Conservation (phyloP, 2,888 invertebrate genomes). For the Drosophila parthenogenetica region DNA sequence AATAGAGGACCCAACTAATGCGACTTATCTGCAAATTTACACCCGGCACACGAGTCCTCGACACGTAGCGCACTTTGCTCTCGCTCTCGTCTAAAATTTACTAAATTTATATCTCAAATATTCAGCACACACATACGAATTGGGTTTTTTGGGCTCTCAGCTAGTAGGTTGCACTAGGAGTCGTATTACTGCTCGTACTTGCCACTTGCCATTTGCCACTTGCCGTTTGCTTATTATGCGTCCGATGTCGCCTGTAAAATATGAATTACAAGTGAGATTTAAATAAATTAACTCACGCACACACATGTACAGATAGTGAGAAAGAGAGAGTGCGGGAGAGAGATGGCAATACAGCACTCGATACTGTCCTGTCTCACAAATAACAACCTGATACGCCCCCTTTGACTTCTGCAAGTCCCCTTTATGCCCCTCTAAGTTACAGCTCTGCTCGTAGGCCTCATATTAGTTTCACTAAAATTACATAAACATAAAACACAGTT, state of each 20-base stretch:
- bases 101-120: conserved; percentile 73
- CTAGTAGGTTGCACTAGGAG: conserved; percentile 13
- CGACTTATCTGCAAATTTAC: conserved; percentile 78
- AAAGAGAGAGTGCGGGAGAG: conserved; percentile 10
- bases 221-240: conserved; percentile 70
- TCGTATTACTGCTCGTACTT: conserved; percentile 16
- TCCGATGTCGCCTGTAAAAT: conserved; percentile 62
- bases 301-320: conserved; percentile 20
- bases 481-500: conserved; percentile 31
- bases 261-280: conserved; percentile 77
- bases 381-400: conserved; percentile 16
- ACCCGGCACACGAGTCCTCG: conserved; percentile 55
- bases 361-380: conserved; percentile 33
- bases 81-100: conserved; percentile 46
- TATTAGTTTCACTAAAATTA: conserved; percentile 25
- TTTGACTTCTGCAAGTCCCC: neutral
- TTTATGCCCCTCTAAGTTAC: conserved; percentile 10
- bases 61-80: conserved; percentile 60
- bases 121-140: conserved; percentile 8
- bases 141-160: conserved; percentile 27
- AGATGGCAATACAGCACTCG: conserved; percentile 25
- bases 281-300: conserved; percentile 72
- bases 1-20: conserved; percentile 65
- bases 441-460: conserved; percentile 22
- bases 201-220: conserved; percentile 8